Percentiles rank a stretch among this genome's conserved stretches.
Conservation (phyloP, 2,888 invertebrate genomes). For the Drosophila rellima region DNA sequence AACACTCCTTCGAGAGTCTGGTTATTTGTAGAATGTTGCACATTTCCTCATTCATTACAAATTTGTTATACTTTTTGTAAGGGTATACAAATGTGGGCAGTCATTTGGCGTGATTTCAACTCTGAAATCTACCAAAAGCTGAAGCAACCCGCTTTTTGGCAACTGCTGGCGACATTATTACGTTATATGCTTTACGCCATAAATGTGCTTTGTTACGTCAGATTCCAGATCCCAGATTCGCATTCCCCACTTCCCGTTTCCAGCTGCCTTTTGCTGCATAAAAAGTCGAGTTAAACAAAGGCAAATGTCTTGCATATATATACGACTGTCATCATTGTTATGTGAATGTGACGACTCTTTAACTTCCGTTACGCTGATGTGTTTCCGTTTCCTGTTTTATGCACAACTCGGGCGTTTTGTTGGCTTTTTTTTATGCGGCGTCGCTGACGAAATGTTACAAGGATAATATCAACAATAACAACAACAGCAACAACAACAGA, state of each 20-base stretch:
- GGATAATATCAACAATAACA: constrained; percentile 71
- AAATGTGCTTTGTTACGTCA: constrained; percentile 72
- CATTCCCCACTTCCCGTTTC: not conserved
- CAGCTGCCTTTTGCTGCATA: constrained; percentile 8
- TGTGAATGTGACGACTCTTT: constrained; percentile 83
- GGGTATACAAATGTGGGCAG: constrained; percentile 6
- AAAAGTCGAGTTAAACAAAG: constrained; percentile 64
- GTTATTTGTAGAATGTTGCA: not conserved
- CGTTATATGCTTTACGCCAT: constrained; percentile 78
- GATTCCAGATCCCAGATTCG: not conserved
- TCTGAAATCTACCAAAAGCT: constrained; percentile 7
- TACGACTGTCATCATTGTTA: constrained; percentile 80
- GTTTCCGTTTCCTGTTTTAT: constrained; percentile 84
- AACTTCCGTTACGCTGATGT: constrained; percentile 85
- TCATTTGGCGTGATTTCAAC: constrained; percentile 44
- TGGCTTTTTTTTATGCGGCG: constrained; percentile 35
- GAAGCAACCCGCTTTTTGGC: constrained; percentile 39
- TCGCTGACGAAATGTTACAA: constrained; percentile 59
- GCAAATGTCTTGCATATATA: constrained; percentile 49
- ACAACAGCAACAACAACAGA: constrained; percentile 18
- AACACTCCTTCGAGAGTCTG: not conserved
- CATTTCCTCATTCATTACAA: not conserved
- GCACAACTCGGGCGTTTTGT: constrained; percentile 66
- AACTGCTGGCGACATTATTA: constrained; percentile 80
- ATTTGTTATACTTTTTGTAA: not conserved